phyloP scores from a whole-genome alignment of 2,888 invertebrate species.

The Phyllotreta striolata region DNA sequence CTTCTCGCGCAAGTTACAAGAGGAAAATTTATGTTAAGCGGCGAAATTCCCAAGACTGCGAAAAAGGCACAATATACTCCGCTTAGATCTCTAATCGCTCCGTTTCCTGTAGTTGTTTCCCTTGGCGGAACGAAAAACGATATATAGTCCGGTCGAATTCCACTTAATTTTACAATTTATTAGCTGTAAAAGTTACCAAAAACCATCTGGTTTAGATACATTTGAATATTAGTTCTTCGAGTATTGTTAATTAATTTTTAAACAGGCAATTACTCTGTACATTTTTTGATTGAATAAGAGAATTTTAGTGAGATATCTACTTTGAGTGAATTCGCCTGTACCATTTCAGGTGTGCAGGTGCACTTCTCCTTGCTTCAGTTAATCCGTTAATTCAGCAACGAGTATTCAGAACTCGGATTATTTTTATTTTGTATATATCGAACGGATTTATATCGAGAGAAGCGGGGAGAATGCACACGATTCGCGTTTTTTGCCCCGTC shows the following conservation, averaged over 20 bases:
- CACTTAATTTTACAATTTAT: background rate
- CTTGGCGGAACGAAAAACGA: conserved; percentile 35
- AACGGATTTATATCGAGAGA: conserved; percentile 30
- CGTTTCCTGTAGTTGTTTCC: conserved; percentile 37
- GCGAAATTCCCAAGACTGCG: conserved; percentile 23
- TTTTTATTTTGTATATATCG: conserved; percentile 22
- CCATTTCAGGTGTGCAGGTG: conserved; percentile 47
- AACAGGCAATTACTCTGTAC: too few species aligned
- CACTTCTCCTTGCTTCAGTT: conserved; percentile 50
- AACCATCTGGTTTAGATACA: too few species aligned
- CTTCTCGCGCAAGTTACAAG: conserved; percentile 12
- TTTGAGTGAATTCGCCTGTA: conserved; percentile 3
- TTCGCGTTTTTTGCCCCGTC: conserved; percentile 14
- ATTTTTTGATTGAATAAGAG: too few species aligned
- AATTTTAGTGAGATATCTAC: too few species aligned
- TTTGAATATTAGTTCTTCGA: too few species aligned
- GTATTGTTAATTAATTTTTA: too few species aligned
- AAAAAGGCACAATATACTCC: conserved; percentile 28
- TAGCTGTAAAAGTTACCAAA: too few species aligned
- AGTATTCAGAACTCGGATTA: conserved; percentile 13
- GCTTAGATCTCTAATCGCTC: conserved; percentile 27
- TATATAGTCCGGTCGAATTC: conserved; percentile 12
- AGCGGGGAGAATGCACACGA: too few species aligned
- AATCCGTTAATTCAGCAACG: conserved; percentile 43
- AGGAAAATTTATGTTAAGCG: conserved; percentile 31